Conservation (phyloP, 2,113 vertebrate genomes). For the Chrysochloris asiatica region DNA sequence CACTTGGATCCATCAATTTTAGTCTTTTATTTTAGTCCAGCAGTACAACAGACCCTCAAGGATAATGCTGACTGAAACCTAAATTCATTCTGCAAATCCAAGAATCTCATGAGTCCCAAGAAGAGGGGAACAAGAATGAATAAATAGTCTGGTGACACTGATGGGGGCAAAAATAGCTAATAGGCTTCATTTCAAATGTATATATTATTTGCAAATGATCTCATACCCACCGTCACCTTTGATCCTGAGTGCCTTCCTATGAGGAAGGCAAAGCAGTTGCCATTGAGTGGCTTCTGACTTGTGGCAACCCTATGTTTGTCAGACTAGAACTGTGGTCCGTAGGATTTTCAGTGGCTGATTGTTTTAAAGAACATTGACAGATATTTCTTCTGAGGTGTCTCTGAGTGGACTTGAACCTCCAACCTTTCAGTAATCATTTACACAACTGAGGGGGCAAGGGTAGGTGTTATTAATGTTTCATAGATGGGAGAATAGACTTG, state of each 20-base stretch:
- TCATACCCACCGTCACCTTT: not conserved
- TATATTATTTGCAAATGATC: slow-evolving; percentile 21
- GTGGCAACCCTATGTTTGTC: not conserved
- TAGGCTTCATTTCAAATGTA: not conserved
- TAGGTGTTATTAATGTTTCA: not conserved
- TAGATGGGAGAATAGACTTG: not conserved
- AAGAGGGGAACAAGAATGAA: not conserved
- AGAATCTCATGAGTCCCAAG: not conserved
- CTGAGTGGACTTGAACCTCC: not conserved
- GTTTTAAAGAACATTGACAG: not conserved
- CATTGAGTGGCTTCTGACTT: not conserved
- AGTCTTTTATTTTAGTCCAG: not conserved
- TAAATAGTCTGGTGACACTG: not conserved
- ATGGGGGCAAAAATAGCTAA: not conserved
- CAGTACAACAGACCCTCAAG: not conserved
- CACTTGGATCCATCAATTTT: not conserved
- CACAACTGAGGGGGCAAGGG: not conserved
- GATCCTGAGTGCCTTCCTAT: not conserved
- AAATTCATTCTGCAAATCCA: not conserved
- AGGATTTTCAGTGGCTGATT: not conserved
- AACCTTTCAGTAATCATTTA: not conserved
- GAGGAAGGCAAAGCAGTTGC: not conserved
- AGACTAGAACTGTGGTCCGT: not conserved
- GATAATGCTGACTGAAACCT: not conserved
- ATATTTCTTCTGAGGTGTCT: not conserved